Base-by-base conservation (phyloP, 2,888 invertebrate genomes). In the Polyommatus iphigenia region DNA sequence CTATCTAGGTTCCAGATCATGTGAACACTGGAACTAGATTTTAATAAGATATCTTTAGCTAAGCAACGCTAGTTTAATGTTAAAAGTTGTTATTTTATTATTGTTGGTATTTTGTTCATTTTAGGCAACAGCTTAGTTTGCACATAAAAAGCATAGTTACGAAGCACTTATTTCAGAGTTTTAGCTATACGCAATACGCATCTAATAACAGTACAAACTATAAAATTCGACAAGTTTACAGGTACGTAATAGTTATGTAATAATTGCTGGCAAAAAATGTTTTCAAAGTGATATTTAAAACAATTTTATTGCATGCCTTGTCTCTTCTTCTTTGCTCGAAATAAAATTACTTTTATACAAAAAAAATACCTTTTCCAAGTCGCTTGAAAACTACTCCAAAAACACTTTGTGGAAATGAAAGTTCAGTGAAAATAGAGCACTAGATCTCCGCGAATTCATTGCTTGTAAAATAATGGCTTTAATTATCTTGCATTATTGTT, bases 401-500 rank as follows among this genome's bases (percentile, higher is more conserved):
- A 67, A 67, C 29, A 29, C 67, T 67, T 29, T 29, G 15, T 29
- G 67, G 20, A 67, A 67, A 62, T 20, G 8, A 24, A 62, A 62
- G 24, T 62, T 7, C 15, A 54, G 18, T 59, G 8, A n/a, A n/a
- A 24, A 62, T 13, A 41, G n/a, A 15, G n/a, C 72, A 41, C 36
- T 72, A 41, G 29, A 20, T 73, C 36, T 7, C 41, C 0, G 3
- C 4, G 24, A 46, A 20, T 67, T 73, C 13, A 46, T 73, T 75
- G 54, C 15, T 75, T 24, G 20, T 46, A 20, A 29, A 54, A 46
- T 50, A 75, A 75, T 29, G 54, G 54, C 18, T 50, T 75, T 75
- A 29, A 75, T 73, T 73, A 73, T 15, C 46, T 13, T 46, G 46
- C 73, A 73, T 73, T 46, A 73, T 73, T 73, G 73, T 71, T 50